A percentile compares a stretch with the other conserved stretches of the same genome.
phyloP scores from a whole-genome alignment of 2,797 vertebrate species.

The Streptopelia turtur region DNA sequence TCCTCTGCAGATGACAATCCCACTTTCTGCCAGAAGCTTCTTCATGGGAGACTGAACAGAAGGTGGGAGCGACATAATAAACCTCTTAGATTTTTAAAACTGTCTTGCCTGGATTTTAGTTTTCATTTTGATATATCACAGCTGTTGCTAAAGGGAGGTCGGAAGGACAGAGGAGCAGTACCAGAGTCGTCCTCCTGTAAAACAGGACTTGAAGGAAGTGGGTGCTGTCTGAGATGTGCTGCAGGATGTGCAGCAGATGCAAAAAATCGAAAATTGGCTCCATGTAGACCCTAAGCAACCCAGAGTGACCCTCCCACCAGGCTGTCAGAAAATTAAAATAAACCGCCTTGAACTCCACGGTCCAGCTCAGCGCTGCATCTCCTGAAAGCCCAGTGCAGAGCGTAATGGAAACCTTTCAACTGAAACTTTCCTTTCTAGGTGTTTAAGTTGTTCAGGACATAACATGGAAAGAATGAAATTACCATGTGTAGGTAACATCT shows the following conservation, averaged over 20 bases:
- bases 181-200: not conserved
- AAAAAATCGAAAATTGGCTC: not conserved
- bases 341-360: not conserved
- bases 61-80: not conserved
- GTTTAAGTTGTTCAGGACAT: not conserved
- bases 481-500: not conserved
- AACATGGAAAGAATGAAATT: not conserved
- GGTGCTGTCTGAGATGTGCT: not conserved
- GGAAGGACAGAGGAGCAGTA: not conserved
- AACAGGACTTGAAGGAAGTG: not conserved
- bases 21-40: not conserved
- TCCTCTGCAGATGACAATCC: not conserved
- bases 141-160: not conserved
- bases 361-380: accelerated
- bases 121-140: not conserved
- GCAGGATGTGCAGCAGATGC: not conserved
- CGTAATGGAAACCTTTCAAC: not conserved
- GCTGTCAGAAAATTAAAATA: not conserved
- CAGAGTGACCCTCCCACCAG: not conserved
- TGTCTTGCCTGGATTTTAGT: not conserved
- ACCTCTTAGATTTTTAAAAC: not conserved
- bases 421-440: not conserved
- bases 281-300: not conserved
- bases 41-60: not conserved
- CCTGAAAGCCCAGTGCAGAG: not conserved